Percentiles rank a stretch among this genome's conserved stretches.
These are phyloP conservation scores for Gallinago paraguaiae DNA, from an alignment of 2,113 vertebrate genomes.

Conservation along the genomic window DNA sequence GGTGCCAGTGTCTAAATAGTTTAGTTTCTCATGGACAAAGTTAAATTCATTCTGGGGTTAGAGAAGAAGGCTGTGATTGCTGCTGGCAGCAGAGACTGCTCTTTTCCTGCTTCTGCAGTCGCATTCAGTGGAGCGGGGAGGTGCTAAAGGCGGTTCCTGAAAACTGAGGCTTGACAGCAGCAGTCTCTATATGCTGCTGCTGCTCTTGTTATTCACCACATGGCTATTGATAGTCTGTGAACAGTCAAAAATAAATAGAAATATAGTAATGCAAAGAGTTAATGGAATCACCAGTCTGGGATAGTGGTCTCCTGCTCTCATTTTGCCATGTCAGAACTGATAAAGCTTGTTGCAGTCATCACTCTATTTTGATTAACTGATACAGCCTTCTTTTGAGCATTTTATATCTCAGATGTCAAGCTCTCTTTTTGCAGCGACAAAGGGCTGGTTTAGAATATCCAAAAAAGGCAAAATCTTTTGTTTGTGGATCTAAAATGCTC, in stretches of 20 bases:
- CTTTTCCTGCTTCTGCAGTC: neutral
- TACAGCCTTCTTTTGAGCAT: slow-evolving; percentile 60
- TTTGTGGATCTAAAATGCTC: slow-evolving; percentile 1
- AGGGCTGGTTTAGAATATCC: slow-evolving; percentile 12
- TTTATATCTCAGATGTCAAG: slow-evolving; percentile 51
- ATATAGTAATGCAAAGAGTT: slow-evolving; percentile 21
- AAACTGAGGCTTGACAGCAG: neutral
- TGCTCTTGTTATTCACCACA: neutral
- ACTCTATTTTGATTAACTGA: slow-evolving; percentile 55
- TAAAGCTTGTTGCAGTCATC: slow-evolving; percentile 44
- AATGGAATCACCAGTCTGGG: neutral
- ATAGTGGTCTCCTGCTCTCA: slow-evolving; percentile 33
- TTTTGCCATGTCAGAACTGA: slow-evolving; percentile 49
- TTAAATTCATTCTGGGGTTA: slow-evolving; percentile 15
- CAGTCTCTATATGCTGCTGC: neutral
- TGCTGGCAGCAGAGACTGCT: slow-evolving; percentile 14
- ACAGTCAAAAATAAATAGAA: slow-evolving; percentile 31
- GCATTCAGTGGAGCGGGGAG: neutral
- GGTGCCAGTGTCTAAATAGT: slow-evolving; percentile 21
- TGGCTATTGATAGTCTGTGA: neutral
- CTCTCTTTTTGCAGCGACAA: slow-evolving; percentile 32
- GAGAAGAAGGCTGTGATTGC: neutral
- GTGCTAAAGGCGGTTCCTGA: neutral
- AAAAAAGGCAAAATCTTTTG: neutral
- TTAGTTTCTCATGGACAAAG: slow-evolving; percentile 9